These are phyloP conservation scores for Ectropis grisescens DNA, from an alignment of 1,140 invertebrate species.

Conservation along the genomic window DNA sequence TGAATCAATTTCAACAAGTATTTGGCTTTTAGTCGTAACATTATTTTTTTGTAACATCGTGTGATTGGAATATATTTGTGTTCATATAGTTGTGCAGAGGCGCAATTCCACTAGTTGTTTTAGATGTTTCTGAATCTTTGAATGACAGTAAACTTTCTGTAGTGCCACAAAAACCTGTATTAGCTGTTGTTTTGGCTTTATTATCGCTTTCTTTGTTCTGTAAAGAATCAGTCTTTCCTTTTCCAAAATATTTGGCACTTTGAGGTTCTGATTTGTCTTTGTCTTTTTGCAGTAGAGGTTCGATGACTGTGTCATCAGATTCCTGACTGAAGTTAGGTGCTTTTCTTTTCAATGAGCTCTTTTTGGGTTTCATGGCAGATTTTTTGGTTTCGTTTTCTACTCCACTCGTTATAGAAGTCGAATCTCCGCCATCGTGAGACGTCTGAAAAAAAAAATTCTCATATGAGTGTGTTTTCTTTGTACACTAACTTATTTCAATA, in stretches of 20 bases:
- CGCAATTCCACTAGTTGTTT: conserved; percentile 10
- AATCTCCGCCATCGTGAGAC: conserved; percentile 51
- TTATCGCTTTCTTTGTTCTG: conserved; percentile 22
- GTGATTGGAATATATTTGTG: conserved; percentile 32
- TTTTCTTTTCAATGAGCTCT: conserved; percentile 54
- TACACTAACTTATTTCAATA: too few relatives aligned
- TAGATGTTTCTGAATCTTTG: neutral
- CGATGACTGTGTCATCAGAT: conserved; percentile 52
- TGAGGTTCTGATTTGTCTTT: conserved; percentile 35
- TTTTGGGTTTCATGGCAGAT: conserved; percentile 50
- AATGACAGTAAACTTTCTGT: too few relatives aligned
- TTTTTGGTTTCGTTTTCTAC: conserved; percentile 56
- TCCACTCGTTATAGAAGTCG: conserved; percentile 48
- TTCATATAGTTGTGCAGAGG: conserved; percentile 50
- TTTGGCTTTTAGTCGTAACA: conserved; percentile 27
- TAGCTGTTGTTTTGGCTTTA: neutral
- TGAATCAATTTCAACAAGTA: conserved; percentile 42
- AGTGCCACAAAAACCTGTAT: too few relatives aligned
- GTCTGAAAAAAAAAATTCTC: conserved; percentile 51
- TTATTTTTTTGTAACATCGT: conserved; percentile 16
- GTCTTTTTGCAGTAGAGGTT: conserved; percentile 54
- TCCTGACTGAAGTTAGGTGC: conserved; percentile 49
- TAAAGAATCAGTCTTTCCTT: conserved; percentile 53
- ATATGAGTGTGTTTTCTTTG: too few relatives aligned
- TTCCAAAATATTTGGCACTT: conserved; percentile 55